These are phyloP conservation scores for Caretta caretta DNA, from an alignment of 2,113 vertebrate species.

Conservation along the genomic window DNA sequence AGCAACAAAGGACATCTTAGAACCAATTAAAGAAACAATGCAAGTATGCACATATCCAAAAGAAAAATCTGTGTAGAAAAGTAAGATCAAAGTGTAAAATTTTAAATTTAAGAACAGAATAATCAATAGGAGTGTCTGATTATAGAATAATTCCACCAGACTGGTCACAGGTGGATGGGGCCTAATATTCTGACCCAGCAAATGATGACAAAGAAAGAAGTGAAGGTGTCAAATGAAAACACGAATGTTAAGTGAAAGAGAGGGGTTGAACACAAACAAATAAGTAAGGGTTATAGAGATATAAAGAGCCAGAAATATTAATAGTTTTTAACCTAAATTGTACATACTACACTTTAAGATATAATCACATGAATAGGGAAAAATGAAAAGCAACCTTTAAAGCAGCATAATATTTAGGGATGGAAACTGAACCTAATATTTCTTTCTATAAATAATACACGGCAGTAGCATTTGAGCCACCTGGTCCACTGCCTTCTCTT, in stretches of 20 bases:
- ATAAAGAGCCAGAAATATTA: not conserved
- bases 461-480: not conserved
- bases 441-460: slow-evolving; percentile 21
- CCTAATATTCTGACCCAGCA: not conserved
- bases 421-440: not conserved
- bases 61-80: not conserved
- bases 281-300: not conserved
- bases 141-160: not conserved
- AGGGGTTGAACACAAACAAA: not conserved
- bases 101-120: not conserved
- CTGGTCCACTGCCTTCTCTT: slow-evolving; percentile 16
- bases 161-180: not conserved
- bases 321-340: not conserved
- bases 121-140: not conserved
- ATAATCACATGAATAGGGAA: not conserved
- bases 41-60: not conserved
- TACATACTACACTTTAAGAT: not conserved
- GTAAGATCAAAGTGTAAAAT: not conserved
- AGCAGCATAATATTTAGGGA: not conserved
- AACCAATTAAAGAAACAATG: not conserved
- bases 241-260: not conserved
- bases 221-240: not conserved
- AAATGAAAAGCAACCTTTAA: not conserved
- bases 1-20: not conserved
- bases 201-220: not conserved